Evolutionary conservation across 1,140 invertebrate genomes (phyloP), one percentile per base, ranked within the genome.

Genomic region (Cryptotermes secundus): DNA sequence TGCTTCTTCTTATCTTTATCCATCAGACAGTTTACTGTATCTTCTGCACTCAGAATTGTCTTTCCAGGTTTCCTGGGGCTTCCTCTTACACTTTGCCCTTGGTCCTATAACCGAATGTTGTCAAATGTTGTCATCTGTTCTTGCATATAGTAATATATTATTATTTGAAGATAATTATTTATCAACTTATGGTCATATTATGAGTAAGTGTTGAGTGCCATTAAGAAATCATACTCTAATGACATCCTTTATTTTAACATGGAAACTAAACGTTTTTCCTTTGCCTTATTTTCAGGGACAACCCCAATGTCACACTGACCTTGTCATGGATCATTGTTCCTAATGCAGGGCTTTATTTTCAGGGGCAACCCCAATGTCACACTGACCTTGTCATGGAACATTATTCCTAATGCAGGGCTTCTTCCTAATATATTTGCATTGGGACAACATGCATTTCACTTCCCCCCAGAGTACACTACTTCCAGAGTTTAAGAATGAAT

Each of bases 281-380:
- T 87, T 87, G 45, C 45, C 12, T 49, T 49, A 49, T 49, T 89
- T 93, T 80, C 91, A 98, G 96, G 88, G 96, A 94, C 81, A 98
- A 99, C 89, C 94, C 95, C 87, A 99, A 99, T 91, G 94, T 99
- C 2, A 98, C 97, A 6, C 90, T 99, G 82, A 96, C 94, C n/a
- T 89, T 99, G 26, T 97, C 97, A 0, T 99, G 98, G 97, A 99
- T 99, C 90, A 97, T 99, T 59, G 98, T 99, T 86, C 99, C 99
- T 72, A 99, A 99, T 92, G 98, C 98, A 87, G 99, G 99, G 72
- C 91, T 97, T 83, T n/a, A n/a, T n/a, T 94, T 93, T 80, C 91
- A 98, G 96, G 88, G 96, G 94, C 81, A 98, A 99, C 89, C 94
- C 95, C 87, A 99, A 99, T 91, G 94, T 99, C 2, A 98, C 97